Evolutionary conservation across 2,113 vertebrate species (phyloP).

Genomic region (Labeo rohita): DNA sequence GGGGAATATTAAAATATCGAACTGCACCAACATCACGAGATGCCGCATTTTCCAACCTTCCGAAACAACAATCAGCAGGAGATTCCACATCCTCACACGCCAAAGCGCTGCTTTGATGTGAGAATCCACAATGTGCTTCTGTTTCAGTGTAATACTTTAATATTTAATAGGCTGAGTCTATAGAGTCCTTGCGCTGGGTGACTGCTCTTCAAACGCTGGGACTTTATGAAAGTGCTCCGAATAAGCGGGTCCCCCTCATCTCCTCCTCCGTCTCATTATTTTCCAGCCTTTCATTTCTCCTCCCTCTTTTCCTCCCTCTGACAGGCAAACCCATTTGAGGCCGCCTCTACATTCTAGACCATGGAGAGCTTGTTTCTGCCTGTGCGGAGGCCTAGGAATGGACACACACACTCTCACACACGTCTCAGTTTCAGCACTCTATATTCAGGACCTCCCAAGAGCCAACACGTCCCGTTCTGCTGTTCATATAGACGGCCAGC

Average conservation of each 20-base stretch:
- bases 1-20: neutral
- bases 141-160: constrained; percentile 27
- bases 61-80: constrained; percentile 19
- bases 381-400: constrained; percentile 54
- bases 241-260: constrained; percentile 14
- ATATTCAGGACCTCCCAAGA: constrained; percentile 52
- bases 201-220: constrained; percentile 37
- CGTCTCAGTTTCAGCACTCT: constrained; percentile 35
- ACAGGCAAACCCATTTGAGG: constrained; percentile 56
- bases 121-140: constrained; percentile 29
- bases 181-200: constrained; percentile 34
- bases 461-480: constrained; percentile 36
- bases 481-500: constrained; percentile 17
- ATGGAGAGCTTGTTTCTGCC: constrained; percentile 52
- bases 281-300: constrained; percentile 31
- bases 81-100: constrained; percentile 16
- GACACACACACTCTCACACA: constrained; percentile 40
- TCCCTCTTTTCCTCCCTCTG: neutral
- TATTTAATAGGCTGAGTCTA: constrained; percentile 37
- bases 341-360: constrained; percentile 48
- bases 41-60: constrained; percentile 4
- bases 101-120: constrained; percentile 18
- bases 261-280: constrained; percentile 37
- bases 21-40: neutral
- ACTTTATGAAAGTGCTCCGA: constrained; percentile 31